Conservation (phyloP, 2,888 invertebrate species). For the Lydus trimaculatus region DNA sequence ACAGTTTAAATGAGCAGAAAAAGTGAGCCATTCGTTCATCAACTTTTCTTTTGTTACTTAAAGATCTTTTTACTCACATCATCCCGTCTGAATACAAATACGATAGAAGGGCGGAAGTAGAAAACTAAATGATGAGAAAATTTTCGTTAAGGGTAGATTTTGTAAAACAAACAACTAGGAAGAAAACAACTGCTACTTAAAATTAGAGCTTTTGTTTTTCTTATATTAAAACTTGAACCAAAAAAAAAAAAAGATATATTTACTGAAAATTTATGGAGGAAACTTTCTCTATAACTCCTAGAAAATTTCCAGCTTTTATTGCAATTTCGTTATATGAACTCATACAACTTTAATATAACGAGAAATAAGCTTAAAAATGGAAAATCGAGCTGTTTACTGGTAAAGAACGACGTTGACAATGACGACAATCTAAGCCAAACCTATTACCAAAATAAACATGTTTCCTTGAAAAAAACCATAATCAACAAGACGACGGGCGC, state of each 20-base stretch:
- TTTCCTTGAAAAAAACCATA: conserved; percentile 8
- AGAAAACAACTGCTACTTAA: conserved; percentile 26
- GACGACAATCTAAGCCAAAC: not conserved
- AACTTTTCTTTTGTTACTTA: conserved; percentile 29
- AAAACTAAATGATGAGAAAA: conserved; percentile 7
- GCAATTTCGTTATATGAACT: conserved; percentile 29
- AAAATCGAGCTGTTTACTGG: conserved; percentile 8
- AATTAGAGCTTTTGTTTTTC: conserved; percentile 32
- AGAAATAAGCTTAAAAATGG: conserved; percentile 16
- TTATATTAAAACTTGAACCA: not conserved
- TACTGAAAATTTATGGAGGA: conserved; percentile 30
- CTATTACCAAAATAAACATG: conserved; percentile 10
- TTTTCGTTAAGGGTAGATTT: not conserved
- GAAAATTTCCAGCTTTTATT: conserved; percentile 32
- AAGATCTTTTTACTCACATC: conserved; percentile 34
- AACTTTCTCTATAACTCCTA: conserved; percentile 30
- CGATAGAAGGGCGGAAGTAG: conserved; percentile 6
- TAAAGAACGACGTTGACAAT: conserved; percentile 1
- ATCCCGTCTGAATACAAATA: conserved; percentile 30
- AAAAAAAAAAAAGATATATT: conserved; percentile 20
- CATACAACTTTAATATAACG: conserved; percentile 25
- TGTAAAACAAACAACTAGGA: conserved; percentile 11
- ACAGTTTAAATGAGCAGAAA: conserved; percentile 33
- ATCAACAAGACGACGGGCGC: not conserved
- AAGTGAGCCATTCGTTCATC: conserved; percentile 32